A percentile compares a stretch with the other conserved stretches of the same genome.
These are phyloP conservation scores for Sebastiscus albofasciatus DNA, from an alignment of 2,797 vertebrate species.

Conservation along the genomic window DNA sequence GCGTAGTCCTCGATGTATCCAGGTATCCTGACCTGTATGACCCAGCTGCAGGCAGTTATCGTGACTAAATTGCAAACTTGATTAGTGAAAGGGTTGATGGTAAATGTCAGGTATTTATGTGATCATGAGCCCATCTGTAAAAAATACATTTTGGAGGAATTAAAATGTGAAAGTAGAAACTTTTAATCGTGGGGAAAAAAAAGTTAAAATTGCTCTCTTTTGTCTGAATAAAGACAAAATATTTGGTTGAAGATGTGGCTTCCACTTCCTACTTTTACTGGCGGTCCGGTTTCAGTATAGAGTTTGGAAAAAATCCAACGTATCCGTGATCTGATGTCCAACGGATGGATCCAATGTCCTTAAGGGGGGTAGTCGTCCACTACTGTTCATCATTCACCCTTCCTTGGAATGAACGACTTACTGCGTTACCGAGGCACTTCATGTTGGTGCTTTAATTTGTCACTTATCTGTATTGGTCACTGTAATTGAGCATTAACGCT, in stretches of 20 bases:
- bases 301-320: neutral
- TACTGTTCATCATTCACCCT: neutral
- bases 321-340: neutral
- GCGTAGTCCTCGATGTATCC: neutral
- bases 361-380: neutral
- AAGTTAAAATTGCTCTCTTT: neutral
- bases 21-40: neutral
- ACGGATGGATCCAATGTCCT: neutral
- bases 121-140: neutral
- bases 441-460: neutral
- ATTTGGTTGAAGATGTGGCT: neutral
- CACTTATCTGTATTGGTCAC: neutral
- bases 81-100: neutral
- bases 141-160: neutral
- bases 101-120: neutral
- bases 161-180: neutral
- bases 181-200: too few relatives aligned
- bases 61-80: neutral
- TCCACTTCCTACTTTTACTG: neutral
- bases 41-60: neutral
- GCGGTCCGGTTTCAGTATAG: neutral
- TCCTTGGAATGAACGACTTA: neutral
- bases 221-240: neutral
- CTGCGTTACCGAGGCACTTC: neutral
- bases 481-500: neutral